phyloP scores from a whole-genome alignment of 2,888 invertebrate species.

The Apodemia mormo region DNA sequence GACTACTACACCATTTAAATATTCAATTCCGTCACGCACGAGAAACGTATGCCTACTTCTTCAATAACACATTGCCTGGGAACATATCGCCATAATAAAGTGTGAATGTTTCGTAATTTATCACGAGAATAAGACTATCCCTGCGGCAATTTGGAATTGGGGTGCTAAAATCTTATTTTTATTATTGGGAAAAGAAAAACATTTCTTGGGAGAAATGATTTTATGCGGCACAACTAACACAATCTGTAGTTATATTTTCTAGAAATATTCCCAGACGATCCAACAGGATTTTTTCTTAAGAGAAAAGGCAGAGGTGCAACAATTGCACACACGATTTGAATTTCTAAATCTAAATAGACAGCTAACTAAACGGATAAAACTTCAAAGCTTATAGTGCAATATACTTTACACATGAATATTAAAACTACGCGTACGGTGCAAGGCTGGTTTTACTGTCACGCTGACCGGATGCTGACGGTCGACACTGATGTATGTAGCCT shows the following conservation, averaged over 20 bases:
- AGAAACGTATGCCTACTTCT: conserved; percentile 28
- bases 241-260: not conserved
- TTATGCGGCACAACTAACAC: not conserved
- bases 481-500: too few relatives aligned
- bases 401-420: too few relatives aligned
- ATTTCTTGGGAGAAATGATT: not conserved
- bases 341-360: too few relatives aligned
- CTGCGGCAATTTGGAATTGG: conserved; percentile 18
- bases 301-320: too few relatives aligned
- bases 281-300: too few relatives aligned
- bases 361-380: too few relatives aligned
- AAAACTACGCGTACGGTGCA: too few relatives aligned
- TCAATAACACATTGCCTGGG: conserved; percentile 12
- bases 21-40: conserved; percentile 49
- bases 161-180: conserved; percentile 13
- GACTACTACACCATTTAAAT: conserved; percentile 47
- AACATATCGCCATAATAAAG: conserved; percentile 18
- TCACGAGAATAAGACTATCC: conserved; percentile 1
- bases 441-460: too few relatives aligned
- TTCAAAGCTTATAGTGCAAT: too few relatives aligned
- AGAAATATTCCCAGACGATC: too few relatives aligned
- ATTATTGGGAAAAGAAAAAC: not conserved
- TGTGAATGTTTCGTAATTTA: conserved; percentile 11
- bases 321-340: too few relatives aligned
- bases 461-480: too few relatives aligned